Base-by-base conservation (phyloP, 1,140 invertebrate genomes). In the Mylabris phalerata region DNA sequence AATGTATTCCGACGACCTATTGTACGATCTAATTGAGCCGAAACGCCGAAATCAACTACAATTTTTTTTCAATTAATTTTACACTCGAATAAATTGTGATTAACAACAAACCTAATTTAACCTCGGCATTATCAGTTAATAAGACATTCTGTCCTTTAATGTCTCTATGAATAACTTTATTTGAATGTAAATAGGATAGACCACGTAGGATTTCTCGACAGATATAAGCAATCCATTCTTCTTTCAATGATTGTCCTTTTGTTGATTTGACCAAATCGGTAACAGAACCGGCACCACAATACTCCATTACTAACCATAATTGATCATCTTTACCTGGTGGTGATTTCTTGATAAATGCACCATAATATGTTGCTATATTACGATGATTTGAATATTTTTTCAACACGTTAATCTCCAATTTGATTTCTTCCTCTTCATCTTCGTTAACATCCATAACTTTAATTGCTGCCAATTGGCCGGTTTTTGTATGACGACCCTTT, bases 61-160 rank as follows among this genome's bases (percentile, higher is more conserved):
- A 32, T 32, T 32, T 32, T 5, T 7, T 50, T 26, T 48, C 11
- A n/a, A 25, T 50, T 50, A 50, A 38, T n/a, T 38, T 32, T 32
- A 40, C 26, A 11, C 3, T 27, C 38, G 11, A 10, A 41, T 51
- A n/a, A 27, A 27, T 26, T 48, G 5, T 26, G 19, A 19, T 19
- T 19, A 19, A 19, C 45, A 42, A 56, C 79, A 75, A 75, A 89
- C 88, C 88, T 67, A 99, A 80, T 82, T 99, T 99, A 38, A 99
- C 95, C 84, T 99, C 96, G 49, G 96, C 96, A 82, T 98, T 98
- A 73, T 99, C 97, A 61, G 98, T 99, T 19, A 99, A 82, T 27
- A 99, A 79, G 50, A 99, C 98, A 82, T 99, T 99, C 77, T 99
- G 98, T 43, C 98, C 98, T 79, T 99, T 99, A 67, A 99, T 99